phyloP scores from a whole-genome alignment of 53 echinoderm and acorn worm genomes.

The Holothuria scabra region DNA sequence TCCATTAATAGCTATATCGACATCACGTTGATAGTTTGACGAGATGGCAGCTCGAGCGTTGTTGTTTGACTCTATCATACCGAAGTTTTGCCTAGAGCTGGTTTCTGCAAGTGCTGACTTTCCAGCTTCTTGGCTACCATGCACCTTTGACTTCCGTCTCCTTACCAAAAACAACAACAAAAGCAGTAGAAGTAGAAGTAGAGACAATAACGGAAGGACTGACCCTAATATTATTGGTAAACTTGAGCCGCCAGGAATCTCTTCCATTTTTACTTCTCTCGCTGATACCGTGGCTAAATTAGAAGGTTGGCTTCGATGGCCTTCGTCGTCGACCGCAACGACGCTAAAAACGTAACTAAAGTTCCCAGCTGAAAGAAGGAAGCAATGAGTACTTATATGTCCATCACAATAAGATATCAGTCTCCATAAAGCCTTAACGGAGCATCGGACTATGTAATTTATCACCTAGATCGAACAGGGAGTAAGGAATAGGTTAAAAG shows the following conservation, averaged over 20 bases:
- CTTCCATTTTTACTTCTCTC: background rate
- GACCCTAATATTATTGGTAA: background rate
- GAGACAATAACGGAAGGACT: background rate
- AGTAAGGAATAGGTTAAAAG: no score
- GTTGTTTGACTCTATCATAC: no score
- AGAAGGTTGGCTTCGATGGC: constrained; percentile 63
- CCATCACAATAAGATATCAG: no score
- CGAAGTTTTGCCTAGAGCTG: no score
- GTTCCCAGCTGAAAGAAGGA: constrained; percentile 25
- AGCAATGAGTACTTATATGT: no score
- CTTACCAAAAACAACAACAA: background rate
- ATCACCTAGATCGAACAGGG: no score
- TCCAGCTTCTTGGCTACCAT: no score
- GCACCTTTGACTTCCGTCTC: background rate
- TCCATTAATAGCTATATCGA: background rate
- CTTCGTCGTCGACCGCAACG: constrained; percentile 72
- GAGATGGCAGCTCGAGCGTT: background rate
- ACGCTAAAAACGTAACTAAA: constrained; percentile 69
- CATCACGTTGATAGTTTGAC: background rate
- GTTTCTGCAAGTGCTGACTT: no score
- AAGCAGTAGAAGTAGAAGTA: background rate
- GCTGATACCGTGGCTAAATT: constrained; percentile 48
- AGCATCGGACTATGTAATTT: no score
- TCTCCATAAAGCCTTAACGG: background rate
- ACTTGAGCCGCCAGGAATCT: background rate